Conservation (phyloP, 2,797 vertebrate genomes). For the Tragelaphus oryx region DNA sequence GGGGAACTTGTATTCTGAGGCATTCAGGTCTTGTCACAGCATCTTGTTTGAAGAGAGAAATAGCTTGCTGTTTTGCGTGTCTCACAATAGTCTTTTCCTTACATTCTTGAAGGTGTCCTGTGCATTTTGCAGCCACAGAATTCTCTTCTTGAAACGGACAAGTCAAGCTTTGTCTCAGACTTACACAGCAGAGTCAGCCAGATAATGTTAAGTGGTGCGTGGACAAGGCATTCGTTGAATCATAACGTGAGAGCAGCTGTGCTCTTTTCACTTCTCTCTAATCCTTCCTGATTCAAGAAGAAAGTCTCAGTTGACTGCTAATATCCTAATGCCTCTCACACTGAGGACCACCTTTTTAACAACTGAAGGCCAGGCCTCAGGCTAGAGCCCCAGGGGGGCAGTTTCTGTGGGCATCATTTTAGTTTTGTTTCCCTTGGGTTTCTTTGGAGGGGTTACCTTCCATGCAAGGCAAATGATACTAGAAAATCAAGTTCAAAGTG, state of each 20-base stretch:
- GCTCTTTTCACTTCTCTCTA: constrained; percentile 13
- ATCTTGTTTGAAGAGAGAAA: not conserved
- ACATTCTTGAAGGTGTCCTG: not conserved
- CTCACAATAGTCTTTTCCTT: not conserved
- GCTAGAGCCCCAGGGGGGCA: not conserved
- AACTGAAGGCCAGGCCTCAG: fast-evolving
- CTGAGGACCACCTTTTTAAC: not conserved
- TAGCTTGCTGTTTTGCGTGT: not conserved
- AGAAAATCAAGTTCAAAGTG: not conserved
- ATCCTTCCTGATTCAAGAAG: not conserved
- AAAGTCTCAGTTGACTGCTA: not conserved
- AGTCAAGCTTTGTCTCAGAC: not conserved
- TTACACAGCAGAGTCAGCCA: not conserved
- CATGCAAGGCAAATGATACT: not conserved
- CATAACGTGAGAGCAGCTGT: not conserved
- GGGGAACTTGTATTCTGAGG: not conserved
- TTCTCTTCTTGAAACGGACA: not conserved
- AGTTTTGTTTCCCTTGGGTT: not conserved
- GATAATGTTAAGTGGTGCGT: not conserved
- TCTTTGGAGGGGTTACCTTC: not conserved
- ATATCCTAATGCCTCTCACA: not conserved
- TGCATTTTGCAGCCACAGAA: not conserved
- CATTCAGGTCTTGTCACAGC: not conserved
- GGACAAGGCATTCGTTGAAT: not conserved
- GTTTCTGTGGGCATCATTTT: not conserved